Evolutionary conservation across 64 coral and sea anemone species (phyloP), one percentile per base, ranked within the genome.

Genomic region (Stichodactyla mertensii): DNA sequence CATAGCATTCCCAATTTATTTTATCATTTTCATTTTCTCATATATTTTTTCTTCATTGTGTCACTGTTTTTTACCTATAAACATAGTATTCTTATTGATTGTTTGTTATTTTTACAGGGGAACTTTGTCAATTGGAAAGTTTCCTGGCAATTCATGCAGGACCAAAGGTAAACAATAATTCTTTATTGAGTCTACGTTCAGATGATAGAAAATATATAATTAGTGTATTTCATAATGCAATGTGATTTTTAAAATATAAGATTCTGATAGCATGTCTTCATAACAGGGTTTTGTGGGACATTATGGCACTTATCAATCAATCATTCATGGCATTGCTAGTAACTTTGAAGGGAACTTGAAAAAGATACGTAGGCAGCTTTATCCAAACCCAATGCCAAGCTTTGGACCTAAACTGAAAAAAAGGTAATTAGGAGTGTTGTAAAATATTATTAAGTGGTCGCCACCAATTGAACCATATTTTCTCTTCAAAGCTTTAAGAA

Each of bases 261-360:
- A 31, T 31, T 31, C 28, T 31, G 28, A 31, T 31, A 28, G 14
- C 7, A 80, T 74, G 57, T 82, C 24, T 9, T 64, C 16, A 6
- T 69, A 31, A 51, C 54, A 99, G 97, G 97, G 97, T 27, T 78
- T 79, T 18, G 86, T 20, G 0, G 97, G 85, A 12, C 97, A 99
- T 51, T 99, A 90, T 92, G 97, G 97, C 9, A 99, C 97, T 16
- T 99, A 99, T 20, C 97, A 99, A 1, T 99, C 97, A 11, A 92
- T 95, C 62, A 99, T 99, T 57, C 87, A 99, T 86, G 97, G 97
- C 54, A 64, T 99, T 71, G 97, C 97, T 60, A 95, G 93, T 70
- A 87, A 85, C 51, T 90, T 92, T 77, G 97, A 95, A 88, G 97
- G 97, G 27, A 99, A 99, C 36, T 82, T 99, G 28, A 88, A 92